These are phyloP conservation scores for Pseudomyrmex sp. DNA, from an alignment of 1,140 invertebrate genomes.

Conservation along the genomic window DNA sequence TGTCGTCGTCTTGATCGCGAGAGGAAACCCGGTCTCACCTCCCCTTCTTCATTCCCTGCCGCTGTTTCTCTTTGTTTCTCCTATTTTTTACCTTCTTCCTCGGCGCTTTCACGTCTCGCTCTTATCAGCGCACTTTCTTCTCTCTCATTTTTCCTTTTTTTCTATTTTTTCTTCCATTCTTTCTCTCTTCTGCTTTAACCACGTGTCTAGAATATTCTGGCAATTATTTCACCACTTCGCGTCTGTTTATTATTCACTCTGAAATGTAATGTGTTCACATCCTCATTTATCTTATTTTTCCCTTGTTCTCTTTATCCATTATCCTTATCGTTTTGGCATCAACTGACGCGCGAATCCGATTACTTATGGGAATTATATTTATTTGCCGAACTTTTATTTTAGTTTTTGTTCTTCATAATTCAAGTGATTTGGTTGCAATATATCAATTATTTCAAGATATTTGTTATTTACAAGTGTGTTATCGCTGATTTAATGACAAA, in stretches of 20 bases:
- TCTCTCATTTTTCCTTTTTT: slow-evolving; percentile 25
- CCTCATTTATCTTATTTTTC: slow-evolving; percentile 1
- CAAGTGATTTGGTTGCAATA: slow-evolving; percentile 48
- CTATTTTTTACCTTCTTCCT: slow-evolving; percentile 59
- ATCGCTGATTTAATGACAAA: neutral
- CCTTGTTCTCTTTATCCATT: neutral
- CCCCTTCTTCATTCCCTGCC: slow-evolving; percentile 26
- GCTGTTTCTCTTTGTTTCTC: slow-evolving; percentile 71
- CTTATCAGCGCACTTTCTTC: slow-evolving; percentile 59
- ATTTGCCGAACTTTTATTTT: slow-evolving; percentile 67
- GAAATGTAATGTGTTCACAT: neutral
- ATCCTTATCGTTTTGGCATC: neutral
- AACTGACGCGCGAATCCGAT: slow-evolving; percentile 1
- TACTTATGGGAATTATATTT: neutral
- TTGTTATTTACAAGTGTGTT: neutral
- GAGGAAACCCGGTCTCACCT: slow-evolving; percentile 39
- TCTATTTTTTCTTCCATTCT: slow-evolving; percentile 23
- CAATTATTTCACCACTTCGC: slow-evolving; percentile 76
- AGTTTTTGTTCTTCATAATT: slow-evolving; percentile 37
- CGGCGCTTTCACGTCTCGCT: slow-evolving; percentile 51
- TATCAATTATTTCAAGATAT: slow-evolving; percentile 14
- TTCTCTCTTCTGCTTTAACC: slow-evolving; percentile 62
- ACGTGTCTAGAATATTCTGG: slow-evolving; percentile 78
- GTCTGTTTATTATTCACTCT: slow-evolving; percentile 33
- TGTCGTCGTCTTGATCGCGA: slow-evolving; percentile 52